These are phyloP conservation scores for Hoplodrina blanda DNA, from an alignment of 2,888 invertebrate species.

Conservation along the genomic window DNA sequence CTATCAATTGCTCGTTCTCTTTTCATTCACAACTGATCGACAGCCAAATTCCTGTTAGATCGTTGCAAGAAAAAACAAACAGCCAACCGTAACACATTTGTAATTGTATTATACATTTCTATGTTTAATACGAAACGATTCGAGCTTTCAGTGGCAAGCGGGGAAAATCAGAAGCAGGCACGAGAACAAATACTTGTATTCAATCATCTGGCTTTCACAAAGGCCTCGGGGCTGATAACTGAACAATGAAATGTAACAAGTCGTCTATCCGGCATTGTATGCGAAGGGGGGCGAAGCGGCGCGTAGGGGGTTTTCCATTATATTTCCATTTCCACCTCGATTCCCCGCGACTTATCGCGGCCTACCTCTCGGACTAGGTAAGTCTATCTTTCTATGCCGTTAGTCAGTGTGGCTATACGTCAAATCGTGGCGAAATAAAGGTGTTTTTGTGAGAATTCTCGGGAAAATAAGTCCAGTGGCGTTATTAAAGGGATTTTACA, in stretches of 20 bases:
- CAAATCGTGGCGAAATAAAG: slow-evolving; percentile 73
- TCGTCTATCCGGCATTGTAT: slow-evolving; percentile 90
- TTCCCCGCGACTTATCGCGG: slow-evolving; percentile 88
- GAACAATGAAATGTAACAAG: slow-evolving; percentile 91
- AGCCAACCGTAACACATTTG: slow-evolving; percentile 74
- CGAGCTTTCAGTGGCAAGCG: slow-evolving; percentile 85
- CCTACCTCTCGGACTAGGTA: slow-evolving; percentile 88
- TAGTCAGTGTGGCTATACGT: slow-evolving; percentile 84
- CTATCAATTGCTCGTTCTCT: slow-evolving; percentile 12
- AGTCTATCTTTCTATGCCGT: slow-evolving; percentile 90
- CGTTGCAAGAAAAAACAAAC: slow-evolving; percentile 64
- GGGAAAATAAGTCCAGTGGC: slow-evolving; percentile 53
- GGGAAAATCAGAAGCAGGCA: slow-evolving; percentile 87
- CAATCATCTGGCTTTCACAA: slow-evolving; percentile 89
- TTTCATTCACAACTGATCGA: slow-evolving; percentile 27
- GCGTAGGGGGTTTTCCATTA: slow-evolving; percentile 85
- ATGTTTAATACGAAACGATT: slow-evolving; percentile 81
- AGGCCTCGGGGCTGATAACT: slow-evolving; percentile 89
- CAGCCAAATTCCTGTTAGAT: slow-evolving; percentile 29
- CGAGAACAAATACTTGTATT: slow-evolving; percentile 90
- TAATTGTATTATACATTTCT: slow-evolving; percentile 77
- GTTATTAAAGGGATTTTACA: slow-evolving; percentile 39
- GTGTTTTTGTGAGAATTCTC: slow-evolving; percentile 69
- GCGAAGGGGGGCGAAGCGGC: slow-evolving; percentile 70
- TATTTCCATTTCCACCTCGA: slow-evolving; percentile 91